phyloP scores from a whole-genome alignment of 1,140 invertebrate species.

The Drosophila parvula region DNA sequence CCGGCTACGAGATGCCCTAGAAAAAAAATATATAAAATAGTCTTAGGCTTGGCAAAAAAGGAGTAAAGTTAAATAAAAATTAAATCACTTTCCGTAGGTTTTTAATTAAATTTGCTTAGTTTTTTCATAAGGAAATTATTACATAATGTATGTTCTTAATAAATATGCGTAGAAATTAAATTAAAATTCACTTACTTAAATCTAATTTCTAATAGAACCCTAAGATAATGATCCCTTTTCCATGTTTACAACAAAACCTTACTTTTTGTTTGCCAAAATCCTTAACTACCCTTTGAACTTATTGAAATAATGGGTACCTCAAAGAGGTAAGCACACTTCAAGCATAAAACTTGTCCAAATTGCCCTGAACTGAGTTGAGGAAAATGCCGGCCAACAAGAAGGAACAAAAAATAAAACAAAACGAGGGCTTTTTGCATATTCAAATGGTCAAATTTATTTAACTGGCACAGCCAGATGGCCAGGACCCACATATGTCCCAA shows the following conservation, averaged over 20 bases:
- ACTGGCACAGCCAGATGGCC: not conserved
- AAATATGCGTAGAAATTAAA: too few relatives aligned
- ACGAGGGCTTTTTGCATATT: not conserved
- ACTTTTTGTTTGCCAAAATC: too few relatives aligned
- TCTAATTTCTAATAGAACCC: not conserved
- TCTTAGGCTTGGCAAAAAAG: not conserved
- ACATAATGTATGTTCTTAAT: too few relatives aligned
- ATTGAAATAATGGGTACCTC: slow-evolving; percentile 1
- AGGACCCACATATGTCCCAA: slow-evolving; percentile 7
- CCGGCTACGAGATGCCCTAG: not conserved
- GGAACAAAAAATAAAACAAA: too few relatives aligned
- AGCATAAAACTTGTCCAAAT: slow-evolving; percentile 34
- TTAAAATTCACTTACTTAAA: not conserved
- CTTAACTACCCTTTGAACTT: not conserved
- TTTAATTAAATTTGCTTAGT: too few relatives aligned
- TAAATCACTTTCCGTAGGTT: not conserved
- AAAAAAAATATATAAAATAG: not conserved
- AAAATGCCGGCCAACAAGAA: not conserved
- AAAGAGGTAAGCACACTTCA: slow-evolving; percentile 27
- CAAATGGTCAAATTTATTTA: not conserved
- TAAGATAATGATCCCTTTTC: too few relatives aligned
- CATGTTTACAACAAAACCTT: not conserved
- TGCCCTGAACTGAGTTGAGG: slow-evolving; percentile 5
- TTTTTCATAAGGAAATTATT: too few relatives aligned
- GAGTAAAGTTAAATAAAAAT: not conserved